phyloP scores from a whole-genome alignment of 2,888 invertebrate species.

The Pinctada fucata region DNA sequence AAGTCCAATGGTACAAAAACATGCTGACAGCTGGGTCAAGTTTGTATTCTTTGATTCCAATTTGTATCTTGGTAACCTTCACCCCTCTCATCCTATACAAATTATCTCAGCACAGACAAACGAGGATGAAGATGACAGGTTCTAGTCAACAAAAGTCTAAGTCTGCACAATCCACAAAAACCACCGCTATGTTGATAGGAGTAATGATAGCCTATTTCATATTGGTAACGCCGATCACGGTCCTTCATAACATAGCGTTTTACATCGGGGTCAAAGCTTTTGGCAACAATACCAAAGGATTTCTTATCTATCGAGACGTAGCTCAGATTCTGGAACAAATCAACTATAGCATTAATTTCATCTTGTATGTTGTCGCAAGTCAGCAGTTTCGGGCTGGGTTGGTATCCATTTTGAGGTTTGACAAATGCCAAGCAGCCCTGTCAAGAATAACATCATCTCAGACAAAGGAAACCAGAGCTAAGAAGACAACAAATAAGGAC shows the following conservation, averaged over 20 bases:
- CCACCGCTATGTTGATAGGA: slow-evolving; percentile 60
- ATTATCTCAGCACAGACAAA: slow-evolving; percentile 32
- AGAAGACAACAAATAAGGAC: neutral
- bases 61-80: slow-evolving; percentile 45
- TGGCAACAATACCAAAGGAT: slow-evolving; percentile 45
- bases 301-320: slow-evolving; percentile 55
- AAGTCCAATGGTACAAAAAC: slow-evolving; percentile 33
- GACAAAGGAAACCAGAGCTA: neutral
- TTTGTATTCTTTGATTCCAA: slow-evolving; percentile 55
- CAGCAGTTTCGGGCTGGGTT: slow-evolving; percentile 48
- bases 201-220: slow-evolving; percentile 60
- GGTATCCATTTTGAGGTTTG: neutral
- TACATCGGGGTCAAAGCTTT: slow-evolving; percentile 50
- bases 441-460: no score
- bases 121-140: slow-evolving; percentile 17
- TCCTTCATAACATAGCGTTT: slow-evolving; percentile 54
- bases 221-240: slow-evolving; percentile 60
- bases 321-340: slow-evolving; percentile 61
- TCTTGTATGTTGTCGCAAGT: slow-evolving; percentile 61
- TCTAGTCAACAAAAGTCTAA: neutral
- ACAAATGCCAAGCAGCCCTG: no score
- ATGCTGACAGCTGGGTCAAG: slow-evolving; percentile 49
- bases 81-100: slow-evolving; percentile 52
- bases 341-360: slow-evolving; percentile 66
- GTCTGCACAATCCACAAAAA: slow-evolving; percentile 35